Percentiles rank a stretch among this genome's conserved stretches.
phyloP scores from a whole-genome alignment of 2,113 vertebrate species.

The Acanthisitta chloris region DNA sequence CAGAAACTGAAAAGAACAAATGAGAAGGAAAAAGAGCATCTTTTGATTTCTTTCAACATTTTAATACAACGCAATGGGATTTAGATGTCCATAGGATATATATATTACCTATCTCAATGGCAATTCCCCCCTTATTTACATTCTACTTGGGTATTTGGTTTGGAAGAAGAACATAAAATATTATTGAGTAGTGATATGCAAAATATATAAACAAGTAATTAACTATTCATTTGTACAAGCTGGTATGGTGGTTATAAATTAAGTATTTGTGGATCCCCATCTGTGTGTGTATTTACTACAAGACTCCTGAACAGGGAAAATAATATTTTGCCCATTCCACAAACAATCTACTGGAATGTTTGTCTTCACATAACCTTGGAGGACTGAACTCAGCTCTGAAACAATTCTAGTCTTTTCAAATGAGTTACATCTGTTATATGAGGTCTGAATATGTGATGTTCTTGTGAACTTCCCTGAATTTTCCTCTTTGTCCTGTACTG shows the following conservation, averaged over 20 bases:
- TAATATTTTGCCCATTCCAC: neutral
- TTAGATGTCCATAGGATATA: neutral
- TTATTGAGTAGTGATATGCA: neutral
- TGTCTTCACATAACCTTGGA: neutral
- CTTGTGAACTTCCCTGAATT: neutral
- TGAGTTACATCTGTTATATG: neutral
- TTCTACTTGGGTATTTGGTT: neutral
- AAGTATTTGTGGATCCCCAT: neutral
- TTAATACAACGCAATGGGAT: neutral
- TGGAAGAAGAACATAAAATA: neutral
- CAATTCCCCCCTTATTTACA: neutral
- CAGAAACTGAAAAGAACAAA: neutral
- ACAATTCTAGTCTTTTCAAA: neutral
- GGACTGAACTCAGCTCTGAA: neutral
- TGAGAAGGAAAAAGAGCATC: neutral
- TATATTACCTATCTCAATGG: neutral
- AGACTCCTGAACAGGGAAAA: neutral
- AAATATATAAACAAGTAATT: constrained; percentile 10
- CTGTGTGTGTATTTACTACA: neutral
- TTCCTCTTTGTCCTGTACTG: neutral
- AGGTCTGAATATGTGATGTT: neutral
- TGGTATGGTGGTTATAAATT: neutral
- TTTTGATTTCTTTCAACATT: neutral
- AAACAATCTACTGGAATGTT: neutral
- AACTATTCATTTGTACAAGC: constrained; percentile 9